These are phyloP conservation scores for Electrona antarctica DNA, from an alignment of 2,113 vertebrate species.

Conservation along the genomic window DNA sequence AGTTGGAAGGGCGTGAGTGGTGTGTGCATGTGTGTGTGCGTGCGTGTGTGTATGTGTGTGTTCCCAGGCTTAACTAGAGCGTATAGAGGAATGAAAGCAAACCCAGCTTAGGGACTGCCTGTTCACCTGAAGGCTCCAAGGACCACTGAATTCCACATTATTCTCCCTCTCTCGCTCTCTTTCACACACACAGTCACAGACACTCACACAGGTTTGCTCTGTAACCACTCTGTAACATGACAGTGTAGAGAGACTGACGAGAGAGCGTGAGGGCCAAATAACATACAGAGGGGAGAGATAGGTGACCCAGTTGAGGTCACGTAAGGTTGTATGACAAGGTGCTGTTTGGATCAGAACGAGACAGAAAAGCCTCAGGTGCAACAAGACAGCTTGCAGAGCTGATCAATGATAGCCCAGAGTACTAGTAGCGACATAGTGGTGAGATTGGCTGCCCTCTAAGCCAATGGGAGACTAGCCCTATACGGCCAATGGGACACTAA, in stretches of 20 bases:
- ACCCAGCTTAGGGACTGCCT: slow-evolving; percentile 38
- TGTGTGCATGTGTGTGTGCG: slow-evolving; percentile 8
- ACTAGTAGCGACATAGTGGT: too few species aligned
- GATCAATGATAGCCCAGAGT: too few species aligned
- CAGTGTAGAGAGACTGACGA: slow-evolving; percentile 16
- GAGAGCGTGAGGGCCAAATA: not conserved
- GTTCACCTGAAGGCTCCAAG: slow-evolving; percentile 63
- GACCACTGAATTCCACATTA: slow-evolving; percentile 57
- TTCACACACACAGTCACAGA: not conserved
- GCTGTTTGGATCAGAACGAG: slow-evolving; percentile 60
- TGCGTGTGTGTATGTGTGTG: slow-evolving; percentile 48
- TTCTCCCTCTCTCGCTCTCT: too few species aligned
- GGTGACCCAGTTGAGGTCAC: slow-evolving; percentile 35
- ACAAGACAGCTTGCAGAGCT: too few species aligned
- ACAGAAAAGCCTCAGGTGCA: slow-evolving; percentile 49
- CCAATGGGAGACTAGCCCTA: too few species aligned
- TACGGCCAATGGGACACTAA: too few species aligned
- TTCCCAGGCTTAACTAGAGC: slow-evolving; percentile 41
- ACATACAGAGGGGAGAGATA: slow-evolving; percentile 1
- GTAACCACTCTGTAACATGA: slow-evolving; percentile 67
- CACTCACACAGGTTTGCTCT: slow-evolving; percentile 32
- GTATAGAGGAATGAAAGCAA: slow-evolving; percentile 42
- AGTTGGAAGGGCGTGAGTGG: slow-evolving; percentile 28
- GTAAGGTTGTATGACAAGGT: slow-evolving; percentile 50
- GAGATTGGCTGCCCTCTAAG: too few species aligned